Evolutionary conservation across 1,140 invertebrate species (phyloP), one percentile per base, ranked within the genome.

Genomic region (Choristoneura fumiferana): DNA sequence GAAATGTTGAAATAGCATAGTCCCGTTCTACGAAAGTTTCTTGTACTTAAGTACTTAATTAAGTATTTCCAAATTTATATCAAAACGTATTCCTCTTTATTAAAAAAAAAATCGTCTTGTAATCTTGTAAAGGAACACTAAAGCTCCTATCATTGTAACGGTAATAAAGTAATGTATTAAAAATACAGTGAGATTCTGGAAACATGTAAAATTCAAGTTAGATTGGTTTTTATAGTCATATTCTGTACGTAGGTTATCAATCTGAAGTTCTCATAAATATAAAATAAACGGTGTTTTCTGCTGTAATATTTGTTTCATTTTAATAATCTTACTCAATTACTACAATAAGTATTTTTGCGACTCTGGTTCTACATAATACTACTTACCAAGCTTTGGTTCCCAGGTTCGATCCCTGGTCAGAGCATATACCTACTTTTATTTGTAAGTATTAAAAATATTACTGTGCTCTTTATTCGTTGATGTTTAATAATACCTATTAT

Each of bases 211-310:
- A 86, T 85, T 84, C 77, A 78, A 85, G 57, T 86, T 89, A 87
- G 86, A 84, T 85, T 87, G 80, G 74, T 89, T 87, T 55, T 89
- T 87, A 84, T 87, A 89, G 83, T 84, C 77, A 89, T 85, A 84
- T 87, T 90, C 84, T 88, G 81, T 90, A 89, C 78, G 87, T 89
- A 89, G 85, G 84, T 88, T 90, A 88, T 89, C 87, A 85, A 90
- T 90, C 85, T 88, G 87, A 89, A 87, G 85, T 90, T 90, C 87
- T 90, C 87, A 90, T 90, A 85, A 89, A 90, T 89, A 89, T 90
- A 88, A 89, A 90, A 90, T 90, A 90, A 90, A 90, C 89, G 86
- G 89, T 90, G 89, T 90, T 90, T 90, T 90, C 89, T 90, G 89
- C 88, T 87, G 85, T 87, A 81, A 66, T 2, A 8, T 65, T 35